phyloP scores from a whole-genome alignment of 35 echinoderm and acorn worm genomes.

The Apostichopus californicus region DNA sequence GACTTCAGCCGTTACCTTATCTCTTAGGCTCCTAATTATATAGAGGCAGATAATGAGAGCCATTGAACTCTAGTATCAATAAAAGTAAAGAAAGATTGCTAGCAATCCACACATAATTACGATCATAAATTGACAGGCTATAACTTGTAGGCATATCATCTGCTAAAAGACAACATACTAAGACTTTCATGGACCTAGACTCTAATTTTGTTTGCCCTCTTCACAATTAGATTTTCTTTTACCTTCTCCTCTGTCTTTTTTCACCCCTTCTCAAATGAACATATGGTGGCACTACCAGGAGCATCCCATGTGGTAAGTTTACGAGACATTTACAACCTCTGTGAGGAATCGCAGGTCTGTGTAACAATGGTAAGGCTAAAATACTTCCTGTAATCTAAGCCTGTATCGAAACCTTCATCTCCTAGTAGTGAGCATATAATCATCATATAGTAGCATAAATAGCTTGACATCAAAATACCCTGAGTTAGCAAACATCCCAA shows the following conservation, averaged over 20 bases:
- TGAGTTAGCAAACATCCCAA: too few species aligned
- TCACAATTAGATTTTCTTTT: background rate
- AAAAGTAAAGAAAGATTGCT: too few species aligned
- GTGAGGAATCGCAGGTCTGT: constrained; percentile 21
- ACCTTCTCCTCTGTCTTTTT: background rate
- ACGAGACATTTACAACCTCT: constrained; percentile 17
- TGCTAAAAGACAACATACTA: background rate
- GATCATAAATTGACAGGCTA: background rate
- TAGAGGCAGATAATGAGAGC: too few species aligned
- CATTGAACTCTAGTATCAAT: too few species aligned
- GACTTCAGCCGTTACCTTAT: too few species aligned
- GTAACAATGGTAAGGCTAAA: background rate
- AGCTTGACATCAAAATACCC: too few species aligned
- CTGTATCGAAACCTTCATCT: background rate
- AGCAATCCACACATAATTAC: background rate
- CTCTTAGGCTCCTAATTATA: too few species aligned
- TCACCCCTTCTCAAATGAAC: background rate
- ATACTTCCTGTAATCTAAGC: background rate
- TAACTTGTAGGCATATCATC: background rate
- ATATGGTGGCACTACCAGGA: background rate
- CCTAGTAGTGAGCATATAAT: too few species aligned
- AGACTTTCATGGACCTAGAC: background rate
- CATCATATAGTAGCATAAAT: too few species aligned
- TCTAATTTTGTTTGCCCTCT: background rate
- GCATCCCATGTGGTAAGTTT: background rate